A percentile compares a stretch with the other conserved stretches of the same genome.
These are phyloP conservation scores for Branchipolynoe longqiensis DNA, from an alignment of 2,888 invertebrate genomes.

Conservation along the genomic window DNA sequence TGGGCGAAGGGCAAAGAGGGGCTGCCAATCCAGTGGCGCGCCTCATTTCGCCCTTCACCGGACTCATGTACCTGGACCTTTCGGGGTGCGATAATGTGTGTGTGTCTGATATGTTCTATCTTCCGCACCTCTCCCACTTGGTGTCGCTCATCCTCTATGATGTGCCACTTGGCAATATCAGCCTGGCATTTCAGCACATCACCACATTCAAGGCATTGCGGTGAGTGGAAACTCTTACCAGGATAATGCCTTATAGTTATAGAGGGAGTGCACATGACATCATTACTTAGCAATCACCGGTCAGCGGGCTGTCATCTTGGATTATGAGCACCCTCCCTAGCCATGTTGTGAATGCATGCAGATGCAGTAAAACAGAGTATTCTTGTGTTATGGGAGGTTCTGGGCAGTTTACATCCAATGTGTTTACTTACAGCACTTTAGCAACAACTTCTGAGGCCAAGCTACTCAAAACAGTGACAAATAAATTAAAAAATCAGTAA, in stretches of 20 bases:
- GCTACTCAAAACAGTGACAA: no score
- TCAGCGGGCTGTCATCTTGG: no score
- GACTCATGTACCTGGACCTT: slow-evolving; percentile 88
- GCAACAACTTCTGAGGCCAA: no score
- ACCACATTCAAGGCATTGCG: slow-evolving; percentile 83
- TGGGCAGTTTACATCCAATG: no score
- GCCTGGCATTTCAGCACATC: slow-evolving; percentile 83
- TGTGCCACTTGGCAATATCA: slow-evolving; percentile 85
- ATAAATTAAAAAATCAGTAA: no score
- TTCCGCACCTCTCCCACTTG: slow-evolving; percentile 87
- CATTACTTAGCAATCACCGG: no score
- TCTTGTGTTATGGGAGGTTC: no score
- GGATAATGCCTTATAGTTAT: background rate
- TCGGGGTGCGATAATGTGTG: slow-evolving; percentile 84
- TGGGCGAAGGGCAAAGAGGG: background rate
- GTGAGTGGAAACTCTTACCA: slow-evolving; percentile 76
- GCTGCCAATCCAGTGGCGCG: background rate
- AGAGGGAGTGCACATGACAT: no score
- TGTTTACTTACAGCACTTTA: no score
- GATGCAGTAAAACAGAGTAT: no score
- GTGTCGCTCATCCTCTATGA: slow-evolving; percentile 90
- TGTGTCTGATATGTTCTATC: slow-evolving; percentile 85
- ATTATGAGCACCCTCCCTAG: no score
- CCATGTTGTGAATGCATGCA: no score
- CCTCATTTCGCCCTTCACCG: slow-evolving; percentile 85